Percentiles rank a stretch among this genome's conserved stretches.
These are phyloP conservation scores for Bhutanitis thaidina DNA, from an alignment of 2,888 invertebrate species.

Conservation along the genomic window DNA sequence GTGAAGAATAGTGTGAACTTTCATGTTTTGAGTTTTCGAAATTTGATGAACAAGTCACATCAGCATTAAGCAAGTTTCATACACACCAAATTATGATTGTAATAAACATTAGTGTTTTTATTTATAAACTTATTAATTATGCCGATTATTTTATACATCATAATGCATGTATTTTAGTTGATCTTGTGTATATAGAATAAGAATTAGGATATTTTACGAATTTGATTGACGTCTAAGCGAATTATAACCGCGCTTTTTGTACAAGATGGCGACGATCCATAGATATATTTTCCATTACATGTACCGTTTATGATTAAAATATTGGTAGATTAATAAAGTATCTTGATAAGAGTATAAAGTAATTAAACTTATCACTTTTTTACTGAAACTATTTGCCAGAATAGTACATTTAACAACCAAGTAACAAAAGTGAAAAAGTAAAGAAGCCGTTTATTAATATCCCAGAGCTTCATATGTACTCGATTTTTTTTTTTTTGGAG, in stretches of 20 bases:
- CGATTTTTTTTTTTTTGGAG: no score
- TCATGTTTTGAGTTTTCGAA: neutral
- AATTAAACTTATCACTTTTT: neutral
- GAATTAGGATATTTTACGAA: neutral
- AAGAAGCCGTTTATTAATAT: no score
- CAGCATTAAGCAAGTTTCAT: no score
- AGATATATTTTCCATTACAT: neutral
- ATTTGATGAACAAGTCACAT: no score
- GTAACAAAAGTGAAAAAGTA: no score
- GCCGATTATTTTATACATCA: no score
- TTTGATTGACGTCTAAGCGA: neutral
- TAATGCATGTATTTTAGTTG: neutral
- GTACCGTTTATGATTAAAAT: conserved; percentile 1
- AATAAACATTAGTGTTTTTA: no score
- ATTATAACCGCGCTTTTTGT: conserved; percentile 1
- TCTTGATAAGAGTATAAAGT: conserved; percentile 2
- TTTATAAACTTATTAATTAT: no score
- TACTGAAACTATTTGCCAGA: no score
- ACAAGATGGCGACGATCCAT: conserved; percentile 5
- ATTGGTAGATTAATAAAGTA: conserved; percentile 4
- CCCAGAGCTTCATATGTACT: no score
- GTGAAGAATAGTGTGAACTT: conserved; percentile 2
- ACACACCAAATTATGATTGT: no score
- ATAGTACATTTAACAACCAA: no score
- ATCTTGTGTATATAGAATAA: conserved; percentile 4